Base-by-base conservation (phyloP, 2,888 invertebrate genomes). In the Idaea aversata region DNA sequence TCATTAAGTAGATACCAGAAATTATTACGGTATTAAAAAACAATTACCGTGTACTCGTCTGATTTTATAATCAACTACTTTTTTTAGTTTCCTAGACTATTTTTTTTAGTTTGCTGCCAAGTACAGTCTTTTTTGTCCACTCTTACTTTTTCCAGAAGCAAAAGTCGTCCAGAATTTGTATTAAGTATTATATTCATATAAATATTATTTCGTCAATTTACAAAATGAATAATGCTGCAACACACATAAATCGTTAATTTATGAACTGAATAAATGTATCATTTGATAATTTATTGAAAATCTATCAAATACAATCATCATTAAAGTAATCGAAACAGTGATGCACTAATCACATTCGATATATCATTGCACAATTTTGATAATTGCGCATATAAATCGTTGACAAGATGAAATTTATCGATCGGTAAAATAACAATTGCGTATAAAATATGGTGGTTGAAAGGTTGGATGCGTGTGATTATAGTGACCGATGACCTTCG, bases 401-500 rank as follows among this genome's bases (percentile, higher is more conserved):
- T 4, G 66, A 34, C 35, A 62, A 59, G 57, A 13, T 47, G n/a
- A 35, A 59, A 15, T 47, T 59, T 59, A 25, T 34, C 16, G 16
- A 16, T 59, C 10, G 61, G 57, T 35, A 61, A 64, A 65, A 61
- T 58, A 7, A 16, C 10, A 15, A 59, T 59, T 59, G 59, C 16
- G 63, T 13, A 61, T 61, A 69, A 68, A 59, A 63, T 65, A 57
- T 58, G 10, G 36, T 15, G 57, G 57, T 65, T 63, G 59, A 66
- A 65, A 36, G 66, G 64, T 61, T 64, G 66, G 61, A 63, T 62
- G 59, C 57, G 59, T 35, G 61, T 65, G 67, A 69, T 69, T 69
- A 62, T 59, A 34, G 64, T 59, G 66, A 57, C 65, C 62, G 61
- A 61, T 63, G 74, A 72, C 74, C 74, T 74, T 74, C 74, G 69